Evolutionary conservation across 1,140 invertebrate species (phyloP).

Genomic region (Polypedilum vanderplanki): DNA sequence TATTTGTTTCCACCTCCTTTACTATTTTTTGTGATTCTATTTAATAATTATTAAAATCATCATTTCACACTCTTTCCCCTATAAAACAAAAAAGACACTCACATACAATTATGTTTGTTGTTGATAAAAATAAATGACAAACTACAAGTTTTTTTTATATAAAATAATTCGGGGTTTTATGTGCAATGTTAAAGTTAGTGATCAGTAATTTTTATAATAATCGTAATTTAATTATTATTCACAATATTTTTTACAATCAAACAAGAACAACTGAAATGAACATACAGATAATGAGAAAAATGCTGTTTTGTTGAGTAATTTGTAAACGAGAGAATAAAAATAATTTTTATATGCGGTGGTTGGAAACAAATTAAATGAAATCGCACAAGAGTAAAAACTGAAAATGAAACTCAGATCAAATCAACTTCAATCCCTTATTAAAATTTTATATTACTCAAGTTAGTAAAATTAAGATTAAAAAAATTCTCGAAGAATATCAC

Average conservation of each 20-base stretch:
- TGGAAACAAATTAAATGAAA: conserved; percentile 13
- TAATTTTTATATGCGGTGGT: neutral
- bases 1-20: too few species aligned
- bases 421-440: neutral
- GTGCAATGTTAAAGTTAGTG: conserved; percentile 4
- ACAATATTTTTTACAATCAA: conserved; percentile 1
- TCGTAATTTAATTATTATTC: conserved; percentile 20
- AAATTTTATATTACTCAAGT: neutral
- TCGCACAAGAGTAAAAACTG: neutral
- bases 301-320: conserved; percentile 4
- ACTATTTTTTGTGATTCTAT: too few species aligned
- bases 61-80: neutral
- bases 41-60: too few species aligned
- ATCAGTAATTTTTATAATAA: conserved; percentile 8
- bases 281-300: neutral
- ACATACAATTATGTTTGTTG: neutral
- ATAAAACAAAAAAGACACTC: conserved; percentile 4
- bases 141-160: neutral
- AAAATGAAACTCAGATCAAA: neutral
- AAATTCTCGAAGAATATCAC: neutral
- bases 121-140: too few species aligned
- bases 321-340: neutral
- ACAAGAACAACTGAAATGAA: neutral
- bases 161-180: conserved; percentile 34
- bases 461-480: conserved; percentile 7